These are phyloP conservation scores for Drosophila micromelanica DNA, from an alignment of 1,140 invertebrate species.

Conservation along the genomic window DNA sequence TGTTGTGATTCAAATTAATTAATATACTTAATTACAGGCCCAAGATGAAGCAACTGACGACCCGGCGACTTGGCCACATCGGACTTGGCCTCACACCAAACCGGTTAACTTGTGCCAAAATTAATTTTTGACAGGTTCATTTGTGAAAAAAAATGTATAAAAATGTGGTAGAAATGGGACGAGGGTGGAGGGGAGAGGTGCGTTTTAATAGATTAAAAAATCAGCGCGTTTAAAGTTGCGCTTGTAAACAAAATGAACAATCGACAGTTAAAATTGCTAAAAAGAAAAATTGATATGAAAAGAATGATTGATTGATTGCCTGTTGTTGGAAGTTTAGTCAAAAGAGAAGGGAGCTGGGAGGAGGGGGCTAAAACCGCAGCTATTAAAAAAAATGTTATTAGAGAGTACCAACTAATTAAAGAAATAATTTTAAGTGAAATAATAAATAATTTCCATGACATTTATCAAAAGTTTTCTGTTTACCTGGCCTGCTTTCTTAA, in stretches of 20 bases:
- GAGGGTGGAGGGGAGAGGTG: background rate
- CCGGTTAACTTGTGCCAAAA: constrained; percentile 73
- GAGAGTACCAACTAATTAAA: background rate
- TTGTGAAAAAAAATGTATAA: background rate
- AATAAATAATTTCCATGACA: no score
- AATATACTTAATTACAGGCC: constrained; percentile 76
- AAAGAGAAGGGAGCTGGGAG: constrained; percentile 6
- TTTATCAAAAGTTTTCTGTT: no score
- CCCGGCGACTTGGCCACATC: constrained; percentile 3
- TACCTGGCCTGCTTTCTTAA: background rate
- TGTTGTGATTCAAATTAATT: constrained; percentile 63
- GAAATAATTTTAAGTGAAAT: no score
- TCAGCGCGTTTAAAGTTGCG: constrained; percentile 6
- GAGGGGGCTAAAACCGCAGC: background rate
- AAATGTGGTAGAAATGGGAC: constrained; percentile 17
- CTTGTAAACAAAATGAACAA: constrained; percentile 20
- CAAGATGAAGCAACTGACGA: constrained; percentile 28
- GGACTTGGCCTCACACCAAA: constrained; percentile 38
- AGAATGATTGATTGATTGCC: constrained; percentile 61
- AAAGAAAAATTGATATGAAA: background rate
- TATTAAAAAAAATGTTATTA: constrained; percentile 50
- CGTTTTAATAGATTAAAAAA: constrained; percentile 8
- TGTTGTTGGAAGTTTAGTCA: constrained; percentile 24
- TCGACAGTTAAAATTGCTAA: constrained; percentile 20
- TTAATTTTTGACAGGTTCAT: constrained; percentile 30